Evolutionary conservation across 2,888 invertebrate genomes (phyloP).

Genomic region (Calliphora vomitoria): DNA sequence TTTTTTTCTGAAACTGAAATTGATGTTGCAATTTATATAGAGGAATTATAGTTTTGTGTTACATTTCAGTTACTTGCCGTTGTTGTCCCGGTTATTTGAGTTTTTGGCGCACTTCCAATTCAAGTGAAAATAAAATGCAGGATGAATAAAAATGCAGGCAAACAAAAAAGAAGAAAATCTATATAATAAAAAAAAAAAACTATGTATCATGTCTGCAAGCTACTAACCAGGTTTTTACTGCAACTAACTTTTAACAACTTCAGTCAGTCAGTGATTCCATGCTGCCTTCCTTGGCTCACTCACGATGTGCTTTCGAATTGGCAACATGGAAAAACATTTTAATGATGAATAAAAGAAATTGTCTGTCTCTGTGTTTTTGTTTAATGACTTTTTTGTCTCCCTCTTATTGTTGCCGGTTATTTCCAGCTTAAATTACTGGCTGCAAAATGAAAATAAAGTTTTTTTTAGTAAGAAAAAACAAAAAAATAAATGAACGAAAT

Average conservation of each 20-base stretch:
- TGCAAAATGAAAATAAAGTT: constrained; percentile 39
- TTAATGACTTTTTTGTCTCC: constrained; percentile 23
- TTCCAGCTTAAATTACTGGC: constrained; percentile 28
- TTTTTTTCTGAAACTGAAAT: constrained; percentile 25
- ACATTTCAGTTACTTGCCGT: constrained; percentile 61
- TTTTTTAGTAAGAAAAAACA: neutral
- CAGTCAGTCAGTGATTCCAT: constrained; percentile 27
- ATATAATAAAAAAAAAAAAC: constrained; percentile 25
- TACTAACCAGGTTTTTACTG: constrained; percentile 65
- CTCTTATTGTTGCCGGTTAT: neutral
- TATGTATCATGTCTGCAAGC: constrained; percentile 59
- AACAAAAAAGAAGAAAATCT: constrained; percentile 36
- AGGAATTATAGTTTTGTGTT: constrained; percentile 65
- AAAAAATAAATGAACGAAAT: constrained; percentile 42
- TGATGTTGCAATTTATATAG: constrained; percentile 52
- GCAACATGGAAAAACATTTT: constrained; percentile 49
- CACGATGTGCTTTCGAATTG: neutral
- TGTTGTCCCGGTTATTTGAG: constrained; percentile 59
- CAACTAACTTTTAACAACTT: constrained; percentile 29
- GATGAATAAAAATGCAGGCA: constrained; percentile 21
- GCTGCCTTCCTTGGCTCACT: too few species aligned
- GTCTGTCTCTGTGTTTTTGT: constrained; percentile 28
- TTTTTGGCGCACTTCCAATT: constrained; percentile 68
- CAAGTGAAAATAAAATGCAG: constrained; percentile 54
- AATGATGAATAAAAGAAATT: constrained; percentile 57